Base-by-base conservation (phyloP, 2,888 invertebrate genomes). In the Euplagia quadripunctaria region DNA sequence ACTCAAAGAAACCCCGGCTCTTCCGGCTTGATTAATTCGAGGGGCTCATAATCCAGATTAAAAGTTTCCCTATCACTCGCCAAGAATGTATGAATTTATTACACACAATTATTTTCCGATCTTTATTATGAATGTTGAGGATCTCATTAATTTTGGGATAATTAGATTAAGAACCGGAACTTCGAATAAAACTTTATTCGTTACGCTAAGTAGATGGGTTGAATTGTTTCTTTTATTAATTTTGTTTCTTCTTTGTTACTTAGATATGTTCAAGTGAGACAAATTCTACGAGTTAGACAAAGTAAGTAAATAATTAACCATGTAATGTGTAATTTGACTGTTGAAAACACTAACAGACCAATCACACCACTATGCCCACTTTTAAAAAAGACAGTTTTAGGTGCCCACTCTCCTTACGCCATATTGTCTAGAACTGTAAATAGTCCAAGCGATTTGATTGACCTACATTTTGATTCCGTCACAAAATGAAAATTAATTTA, bases 81-180 rank as follows among this genome's bases (percentile, higher is more conserved):
- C 82, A 89, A 85, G 90, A 91, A 90, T 90, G 89, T 89, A 89
- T 91, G 89, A 87, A 89, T 86, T 90, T 90, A 90, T 91, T 89
- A 90, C 87, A 63, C 84, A 87, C 74, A 86, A 86, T 91, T 91
- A 87, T 91, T 91, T 91, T 65, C 17, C 42, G 51, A 85, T 79
- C 80, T 81, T 83, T 83, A 87, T 85, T 84, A 80, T 82, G 82
- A 84, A 86, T 86, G 85, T 86, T 85, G 85, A 88, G 86, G 86
- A 88, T 89, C 84, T 85, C 83, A 82, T 86, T 87, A 86, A 87
- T 85, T 76, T 76, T 61, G 64, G 42, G 17, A 42, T 77, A 75
- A 78, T 77, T 76, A 67, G 46, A 12, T 79, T 73, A 65, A 63
- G 49, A 73, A 72, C 8, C 55, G n/a, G 52, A 51, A 52, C 49